Base-by-base conservation (phyloP, 2,113 vertebrate genomes). In the Varanus komodoensis region DNA sequence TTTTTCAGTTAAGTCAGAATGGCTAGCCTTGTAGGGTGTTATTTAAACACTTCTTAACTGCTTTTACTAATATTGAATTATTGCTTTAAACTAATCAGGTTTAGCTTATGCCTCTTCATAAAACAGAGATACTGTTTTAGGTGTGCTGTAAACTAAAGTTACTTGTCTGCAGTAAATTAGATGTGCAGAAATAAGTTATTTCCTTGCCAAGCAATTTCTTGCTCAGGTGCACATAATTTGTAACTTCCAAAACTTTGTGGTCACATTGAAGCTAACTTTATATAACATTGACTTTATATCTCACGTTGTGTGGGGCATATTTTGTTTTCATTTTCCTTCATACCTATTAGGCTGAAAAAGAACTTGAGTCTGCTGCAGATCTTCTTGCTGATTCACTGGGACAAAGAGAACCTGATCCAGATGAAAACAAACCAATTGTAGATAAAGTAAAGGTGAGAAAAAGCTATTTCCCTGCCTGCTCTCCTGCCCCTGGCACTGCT, bases 391-490 rank as follows among this genome's bases (percentile, higher is more conserved):
- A 97, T 83, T 96, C 96, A 67, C 89, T 98, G 73, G 97, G 97
- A 1, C 91, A 97, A 84, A 97, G 96, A 61, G 91, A 97, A n/a
- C 96, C 96, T 5, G 97, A 97, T 50, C 97, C 97, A 12, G 92
- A 97, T 86, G 97, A 98, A 79, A 94, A 93, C 92, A 97, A 98
- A 85, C 96, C 97, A 0, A 0, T 97, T 84, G 96, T 97, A 81
- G 97, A 98, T 94, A 93, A 97, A 97, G 94, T 98, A 80, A 98
- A 97, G 97, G 97, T 98, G 95, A 93, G 9, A 88, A 64, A 44
- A 77, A 93, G 15, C 50, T 3, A 0, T 73, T 61, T 7, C 84
- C 52, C 68, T 89, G 74, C 19, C 23, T 44, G 38, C 38, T 44
- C 38, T 44, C 38, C 38, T 44, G 38, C 52, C 17, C n/a, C 1